Conservation (phyloP, 2,797 vertebrate species). For the Xerus rutilus region DNA sequence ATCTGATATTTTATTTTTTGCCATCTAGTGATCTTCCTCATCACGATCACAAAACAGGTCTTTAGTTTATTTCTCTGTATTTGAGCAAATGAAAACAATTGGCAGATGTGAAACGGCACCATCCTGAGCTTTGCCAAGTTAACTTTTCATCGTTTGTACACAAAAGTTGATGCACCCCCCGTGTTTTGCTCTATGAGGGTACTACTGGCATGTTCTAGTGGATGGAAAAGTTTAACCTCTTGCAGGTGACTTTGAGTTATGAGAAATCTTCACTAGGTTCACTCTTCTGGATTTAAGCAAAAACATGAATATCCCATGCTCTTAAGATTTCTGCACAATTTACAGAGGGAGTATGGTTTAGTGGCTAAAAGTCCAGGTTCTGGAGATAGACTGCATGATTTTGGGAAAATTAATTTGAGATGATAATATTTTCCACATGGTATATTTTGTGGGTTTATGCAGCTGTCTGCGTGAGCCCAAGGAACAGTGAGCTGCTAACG, state of each 20-base stretch:
- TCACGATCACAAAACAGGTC: not conserved
- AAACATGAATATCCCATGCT: no score
- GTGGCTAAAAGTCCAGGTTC: not conserved
- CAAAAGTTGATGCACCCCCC: not conserved
- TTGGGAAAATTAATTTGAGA: not conserved
- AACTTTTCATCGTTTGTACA: not conserved
- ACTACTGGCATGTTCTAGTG: rapidly evolving
- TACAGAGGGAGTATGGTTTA: no score
- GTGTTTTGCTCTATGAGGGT: not conserved
- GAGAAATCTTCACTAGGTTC: not conserved
- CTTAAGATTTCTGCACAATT: not conserved
- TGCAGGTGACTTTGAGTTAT: not conserved
- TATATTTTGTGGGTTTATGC: no score
- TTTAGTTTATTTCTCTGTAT: not conserved
- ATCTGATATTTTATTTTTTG: not conserved
- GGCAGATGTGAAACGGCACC: not conserved
- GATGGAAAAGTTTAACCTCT: not conserved
- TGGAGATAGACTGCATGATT: not conserved
- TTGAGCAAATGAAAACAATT: not conserved
- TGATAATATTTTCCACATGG: not conserved
- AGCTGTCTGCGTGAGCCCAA: not conserved
- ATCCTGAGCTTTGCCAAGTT: not conserved
- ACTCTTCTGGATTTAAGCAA: not conserved
- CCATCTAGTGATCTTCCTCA: not conserved
- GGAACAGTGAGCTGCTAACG: not conserved